Percentiles rank a stretch among this genome's conserved stretches.
These are phyloP conservation scores for Pseudorasbora parva DNA, from an alignment of 2,113 vertebrate species.

Conservation along the genomic window DNA sequence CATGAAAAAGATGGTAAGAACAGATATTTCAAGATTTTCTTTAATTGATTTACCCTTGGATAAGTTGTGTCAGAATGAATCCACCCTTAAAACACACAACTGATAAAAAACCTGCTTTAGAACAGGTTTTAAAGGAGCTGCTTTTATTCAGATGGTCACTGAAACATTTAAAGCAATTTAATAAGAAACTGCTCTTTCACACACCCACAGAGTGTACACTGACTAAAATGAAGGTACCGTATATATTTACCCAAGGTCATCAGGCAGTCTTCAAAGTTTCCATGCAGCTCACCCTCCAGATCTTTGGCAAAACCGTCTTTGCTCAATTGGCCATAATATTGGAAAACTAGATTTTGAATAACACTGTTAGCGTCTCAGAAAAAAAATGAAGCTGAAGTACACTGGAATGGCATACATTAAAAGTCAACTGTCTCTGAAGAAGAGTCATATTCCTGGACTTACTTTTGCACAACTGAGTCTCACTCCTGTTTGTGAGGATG, in stretches of 20 bases:
- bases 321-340: constrained; percentile 80
- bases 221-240: neutral
- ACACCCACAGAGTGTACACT: neutral
- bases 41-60: neutral
- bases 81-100: neutral
- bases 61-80: too few relatives aligned
- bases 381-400: neutral
- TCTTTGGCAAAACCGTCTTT: constrained; percentile 83
- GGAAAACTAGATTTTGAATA: constrained; percentile 76
- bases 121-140: neutral
- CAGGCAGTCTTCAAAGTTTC: constrained; percentile 89
- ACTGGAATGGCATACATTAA: neutral
- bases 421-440: neutral
- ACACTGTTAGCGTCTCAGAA: constrained; percentile 15
- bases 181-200: neutral
- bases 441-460: constrained; percentile 40
- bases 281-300: constrained; percentile 83
- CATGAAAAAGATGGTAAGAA: constrained; percentile 7
- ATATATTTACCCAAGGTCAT: constrained; percentile 83
- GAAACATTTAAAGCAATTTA: neutral
- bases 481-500: constrained; percentile 82
- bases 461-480: constrained; percentile 84
- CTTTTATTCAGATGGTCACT: neutral
- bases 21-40: too few relatives aligned
- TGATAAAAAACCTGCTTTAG: neutral